Evolutionary conservation across 2,113 vertebrate species (phyloP), one percentile per base, ranked within the genome.

Genomic region (Serilophus lunatus): DNA sequence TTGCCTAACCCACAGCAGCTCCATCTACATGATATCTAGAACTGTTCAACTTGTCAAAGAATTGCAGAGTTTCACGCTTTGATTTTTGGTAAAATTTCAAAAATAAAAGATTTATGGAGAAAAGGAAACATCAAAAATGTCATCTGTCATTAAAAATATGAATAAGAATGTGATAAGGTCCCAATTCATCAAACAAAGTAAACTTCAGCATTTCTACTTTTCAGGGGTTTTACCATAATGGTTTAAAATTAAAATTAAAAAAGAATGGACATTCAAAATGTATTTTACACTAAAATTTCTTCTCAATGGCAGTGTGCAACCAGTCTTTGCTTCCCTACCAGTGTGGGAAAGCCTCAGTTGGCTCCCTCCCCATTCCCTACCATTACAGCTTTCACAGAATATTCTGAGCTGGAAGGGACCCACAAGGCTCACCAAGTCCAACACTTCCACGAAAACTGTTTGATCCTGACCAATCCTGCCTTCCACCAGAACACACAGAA

Each of bases 401-500:
- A 63, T 63, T 42, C 38, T 13, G 26, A 63, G 38, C 13, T 63
- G 38, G 60, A 63, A 63, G 60, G 28, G 26, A 29, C 60, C 38
- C 60, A 29, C 4, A 13, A 42, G 38, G 60, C 29, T 63, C 36
- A 40, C 13, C 60, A 42, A 14, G 26, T 29, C 36, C 60, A 38
- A 61, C 60, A 40, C 60, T 61, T 40, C 28, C 36, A 29, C 19
- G 26, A 63, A 65, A 72, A 51, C 18, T 53, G 31, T 65, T 75
- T 31, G 29, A 63, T 12, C 17, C 42, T 5, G 24, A 70, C 23
- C 49, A 56, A 40, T 28, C 50, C 42, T 31, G 31, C 19, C 38
- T 72, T 69, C 36, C 6, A 2, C 42, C 0, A 6, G 57, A 66
- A 74, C 18, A 50, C 0, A 0, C 0, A 18, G 23, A 45, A n/a